Evolutionary conservation across 2,797 vertebrate species (phyloP).

Genomic region (Falco naumanni): DNA sequence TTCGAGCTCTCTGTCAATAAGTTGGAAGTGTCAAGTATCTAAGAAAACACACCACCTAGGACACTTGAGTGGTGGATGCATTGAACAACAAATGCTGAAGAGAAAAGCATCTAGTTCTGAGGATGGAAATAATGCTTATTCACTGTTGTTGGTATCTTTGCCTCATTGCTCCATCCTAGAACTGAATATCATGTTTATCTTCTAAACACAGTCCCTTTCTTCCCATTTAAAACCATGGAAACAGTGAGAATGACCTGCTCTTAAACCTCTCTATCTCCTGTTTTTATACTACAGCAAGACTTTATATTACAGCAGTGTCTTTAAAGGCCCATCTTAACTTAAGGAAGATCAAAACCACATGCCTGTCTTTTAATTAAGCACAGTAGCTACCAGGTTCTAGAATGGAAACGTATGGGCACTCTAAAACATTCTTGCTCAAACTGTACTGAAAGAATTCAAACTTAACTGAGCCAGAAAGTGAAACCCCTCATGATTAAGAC

Average conservation of each 20-base stretch:
- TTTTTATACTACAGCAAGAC: neutral
- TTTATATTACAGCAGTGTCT: neutral
- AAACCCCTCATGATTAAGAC: neutral
- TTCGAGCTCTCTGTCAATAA: neutral
- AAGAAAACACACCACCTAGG: neutral
- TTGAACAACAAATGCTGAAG: neutral
- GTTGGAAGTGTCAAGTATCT: neutral
- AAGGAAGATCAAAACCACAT: neutral
- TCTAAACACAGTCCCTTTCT: neutral
- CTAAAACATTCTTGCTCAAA: neutral
- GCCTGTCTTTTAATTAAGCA: neutral
- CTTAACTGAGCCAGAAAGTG: neutral
- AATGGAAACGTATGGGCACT: neutral
- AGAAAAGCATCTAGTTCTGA: neutral
- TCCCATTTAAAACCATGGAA: neutral
- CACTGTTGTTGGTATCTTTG: neutral
- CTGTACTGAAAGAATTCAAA: neutral
- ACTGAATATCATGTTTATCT: neutral
- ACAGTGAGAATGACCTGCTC: neutral
- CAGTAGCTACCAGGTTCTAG: neutral
- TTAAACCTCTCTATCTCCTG: neutral
- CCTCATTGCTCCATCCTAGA: neutral
- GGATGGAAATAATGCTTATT: neutral
- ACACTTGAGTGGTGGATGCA: no score
- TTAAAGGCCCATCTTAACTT: neutral